Evolutionary conservation across 2,113 vertebrate species (phyloP).

Genomic region (Rhadina sibilatrix): DNA sequence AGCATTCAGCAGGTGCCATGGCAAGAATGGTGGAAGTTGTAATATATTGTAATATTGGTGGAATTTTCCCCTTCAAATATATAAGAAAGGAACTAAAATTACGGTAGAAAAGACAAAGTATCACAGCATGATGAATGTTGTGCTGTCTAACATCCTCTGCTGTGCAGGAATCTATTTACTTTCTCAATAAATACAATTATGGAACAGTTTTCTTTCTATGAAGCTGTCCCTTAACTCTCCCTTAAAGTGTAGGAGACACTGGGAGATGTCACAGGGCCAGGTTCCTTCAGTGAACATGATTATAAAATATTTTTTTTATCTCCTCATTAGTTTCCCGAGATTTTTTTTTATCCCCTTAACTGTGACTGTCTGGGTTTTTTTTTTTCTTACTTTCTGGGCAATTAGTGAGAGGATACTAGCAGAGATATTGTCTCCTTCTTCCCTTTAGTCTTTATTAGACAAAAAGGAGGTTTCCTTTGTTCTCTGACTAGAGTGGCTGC

Average conservation of each 20-base stretch:
- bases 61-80: conserved; percentile 19
- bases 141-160: conserved; percentile 11
- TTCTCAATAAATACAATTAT: conserved; percentile 50
- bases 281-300: background rate
- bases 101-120: conserved; percentile 22
- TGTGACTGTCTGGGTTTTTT: background rate
- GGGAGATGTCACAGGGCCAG: conserved; percentile 10
- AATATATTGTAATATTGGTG: conserved; percentile 33
- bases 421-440: background rate
- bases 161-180: conserved; percentile 42
- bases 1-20: background rate
- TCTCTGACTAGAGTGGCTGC: background rate
- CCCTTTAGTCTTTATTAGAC: background rate
- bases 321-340: conserved; percentile 25
- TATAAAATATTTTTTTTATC: conserved; percentile 30
- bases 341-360: background rate
- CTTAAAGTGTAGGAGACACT: background rate
- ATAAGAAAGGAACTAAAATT: conserved; percentile 5
- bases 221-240: conserved; percentile 8
- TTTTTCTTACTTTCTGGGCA: conserved; percentile 21
- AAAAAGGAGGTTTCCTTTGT: conserved; percentile 27
- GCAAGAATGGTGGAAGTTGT: conserved; percentile 6
- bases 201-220: conserved; percentile 1
- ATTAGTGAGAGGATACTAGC: conserved; percentile 50
- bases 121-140: background rate